phyloP scores from a whole-genome alignment of 1,140 invertebrate species.

The Wiebesia pumilae region DNA sequence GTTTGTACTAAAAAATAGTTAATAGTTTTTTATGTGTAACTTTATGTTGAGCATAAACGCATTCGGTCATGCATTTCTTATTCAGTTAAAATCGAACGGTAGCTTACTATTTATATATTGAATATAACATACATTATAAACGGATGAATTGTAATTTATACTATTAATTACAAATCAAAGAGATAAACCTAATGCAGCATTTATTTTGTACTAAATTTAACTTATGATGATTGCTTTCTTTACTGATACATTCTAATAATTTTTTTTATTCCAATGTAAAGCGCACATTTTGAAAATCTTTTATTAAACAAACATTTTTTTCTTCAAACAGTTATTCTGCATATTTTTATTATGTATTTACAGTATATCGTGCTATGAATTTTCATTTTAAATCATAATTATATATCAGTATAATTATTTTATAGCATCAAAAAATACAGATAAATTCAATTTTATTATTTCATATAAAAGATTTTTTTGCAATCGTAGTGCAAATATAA shows the following conservation, averaged over 20 bases:
- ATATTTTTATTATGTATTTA: constrained; percentile 9
- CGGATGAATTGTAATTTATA: constrained; percentile 46
- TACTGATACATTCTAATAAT: not conserved
- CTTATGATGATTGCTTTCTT: not conserved
- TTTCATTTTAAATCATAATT: constrained; percentile 28
- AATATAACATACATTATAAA: constrained; percentile 47
- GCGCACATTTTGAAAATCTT: constrained; percentile 6
- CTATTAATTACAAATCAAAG: constrained; percentile 37
- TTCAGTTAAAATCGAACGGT: constrained; percentile 50
- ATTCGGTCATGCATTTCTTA: constrained; percentile 40
- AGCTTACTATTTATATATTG: constrained; percentile 47
- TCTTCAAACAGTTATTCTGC: not conserved
- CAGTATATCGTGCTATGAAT: not conserved
- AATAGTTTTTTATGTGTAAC: not conserved
- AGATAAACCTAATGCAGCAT: constrained; percentile 32
- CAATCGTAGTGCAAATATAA: no score
- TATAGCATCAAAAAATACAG: constrained; percentile 50
- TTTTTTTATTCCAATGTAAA: no score
- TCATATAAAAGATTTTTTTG: not conserved
- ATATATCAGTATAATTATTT: no score
- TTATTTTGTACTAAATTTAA: constrained; percentile 31
- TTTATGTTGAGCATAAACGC: constrained; percentile 1
- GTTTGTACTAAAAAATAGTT: constrained; percentile 11
- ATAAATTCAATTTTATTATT: constrained; percentile 28
- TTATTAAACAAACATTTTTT: not conserved